Base-by-base conservation (phyloP, 2,888 invertebrate species). In the Morpho deidamia region DNA sequence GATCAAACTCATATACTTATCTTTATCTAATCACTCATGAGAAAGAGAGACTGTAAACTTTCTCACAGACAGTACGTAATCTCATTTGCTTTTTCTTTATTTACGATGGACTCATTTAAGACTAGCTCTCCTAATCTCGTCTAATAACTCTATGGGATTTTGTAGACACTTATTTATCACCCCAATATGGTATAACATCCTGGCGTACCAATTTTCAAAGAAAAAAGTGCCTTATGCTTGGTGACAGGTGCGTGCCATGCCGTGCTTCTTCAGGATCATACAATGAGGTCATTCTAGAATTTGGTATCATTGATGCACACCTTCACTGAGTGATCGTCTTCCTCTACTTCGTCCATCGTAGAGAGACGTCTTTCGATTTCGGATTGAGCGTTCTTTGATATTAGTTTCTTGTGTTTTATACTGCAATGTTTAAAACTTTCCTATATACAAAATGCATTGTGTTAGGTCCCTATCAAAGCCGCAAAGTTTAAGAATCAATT, bases 311-410 rank as follows among this genome's bases (percentile, higher is more conserved):
- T 78, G 68, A 81, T 73, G 80, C 88, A 83, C 79, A 90, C 90
- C 90, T 90, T 90, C 62, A 78, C 60, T 39, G 81, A 78, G 56
- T 92, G 91, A 66, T 94, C 94, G 64, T 95, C 95, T 77, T 95
- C 95, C 64, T 96, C 96, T 60, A 95, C 95, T 80, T 97, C 96
- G 59, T 93, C 93, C 96, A 96, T 96, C 35, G 95, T 95, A 23
- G 96, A 95, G 41, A 97, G 87, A 60, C 96, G 92, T 69, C 92
- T 90, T 65, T 92, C 92, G 34, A 89, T 82, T 67, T 92, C 91
- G 1, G 90, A 84, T 75, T 91, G 91, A 67, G 93, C 92, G 62
- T 92, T 94, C 78, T 94, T 94, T 58, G 92, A 93, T 45, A 91
- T 90, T 55, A 93, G 82, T 69, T 94, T 94, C 83, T 94, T 94